Evolutionary conservation across 2,113 vertebrate genomes (phyloP).

Genomic region (Gopherus evgoodei): DNA sequence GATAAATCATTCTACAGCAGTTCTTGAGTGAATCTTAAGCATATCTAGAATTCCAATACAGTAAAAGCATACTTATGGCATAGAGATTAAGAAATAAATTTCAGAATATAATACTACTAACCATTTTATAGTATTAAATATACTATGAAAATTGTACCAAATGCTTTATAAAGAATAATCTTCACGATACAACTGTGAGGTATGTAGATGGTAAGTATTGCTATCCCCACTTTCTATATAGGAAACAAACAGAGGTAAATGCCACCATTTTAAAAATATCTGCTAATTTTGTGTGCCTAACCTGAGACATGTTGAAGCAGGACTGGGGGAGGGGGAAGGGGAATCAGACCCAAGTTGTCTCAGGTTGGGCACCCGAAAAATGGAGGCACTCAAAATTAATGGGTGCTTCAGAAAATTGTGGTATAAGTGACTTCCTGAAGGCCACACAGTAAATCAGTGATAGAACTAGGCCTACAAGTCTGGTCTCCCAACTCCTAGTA

Average conservation of each 20-base stretch:
- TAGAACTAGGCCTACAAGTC: slow-evolving; percentile 40
- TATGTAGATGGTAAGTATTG: neutral
- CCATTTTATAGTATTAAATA: neutral
- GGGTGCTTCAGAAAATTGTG: slow-evolving; percentile 32
- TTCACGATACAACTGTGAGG: neutral
- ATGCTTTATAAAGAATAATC: neutral
- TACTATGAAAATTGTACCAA: neutral
- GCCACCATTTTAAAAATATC: neutral
- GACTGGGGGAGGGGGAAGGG: neutral
- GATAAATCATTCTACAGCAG: neutral
- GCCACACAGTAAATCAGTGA: slow-evolving; percentile 48
- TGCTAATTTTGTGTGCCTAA: neutral
- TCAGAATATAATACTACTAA: neutral
- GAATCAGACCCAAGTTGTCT: neutral
- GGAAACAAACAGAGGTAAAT: neutral
- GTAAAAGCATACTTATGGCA: neutral
- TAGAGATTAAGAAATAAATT: neutral
- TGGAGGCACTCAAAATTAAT: slow-evolving; percentile 27
- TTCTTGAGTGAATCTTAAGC: neutral
- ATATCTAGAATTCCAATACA: neutral
- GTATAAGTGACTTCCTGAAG: slow-evolving; percentile 53
- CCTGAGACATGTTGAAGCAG: neutral
- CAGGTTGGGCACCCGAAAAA: neutral
- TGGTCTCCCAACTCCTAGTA: slow-evolving; percentile 26
- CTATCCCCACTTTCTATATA: neutral